These are phyloP conservation scores for Hirtodrosophila histrioides DNA, from an alignment of 2,888 invertebrate species.

Conservation along the genomic window DNA sequence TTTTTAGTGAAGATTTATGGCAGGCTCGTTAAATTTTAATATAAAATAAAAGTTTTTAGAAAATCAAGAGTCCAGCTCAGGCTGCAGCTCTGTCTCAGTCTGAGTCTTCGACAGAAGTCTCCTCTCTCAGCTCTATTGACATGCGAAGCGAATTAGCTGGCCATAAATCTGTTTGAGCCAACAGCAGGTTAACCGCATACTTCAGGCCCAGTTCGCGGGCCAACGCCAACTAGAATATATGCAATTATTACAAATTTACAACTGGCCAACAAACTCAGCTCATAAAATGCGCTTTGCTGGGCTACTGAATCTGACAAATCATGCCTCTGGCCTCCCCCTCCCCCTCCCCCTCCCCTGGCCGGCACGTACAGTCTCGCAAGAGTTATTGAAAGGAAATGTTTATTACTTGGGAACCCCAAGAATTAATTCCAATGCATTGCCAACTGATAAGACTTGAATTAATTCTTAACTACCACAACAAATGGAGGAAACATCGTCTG, in stretches of 20 bases:
- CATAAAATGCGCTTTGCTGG: conserved; percentile 13
- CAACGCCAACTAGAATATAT: background rate
- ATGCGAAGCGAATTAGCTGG: conserved; percentile 76
- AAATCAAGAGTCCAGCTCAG: conserved; percentile 38
- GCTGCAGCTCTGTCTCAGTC: background rate
- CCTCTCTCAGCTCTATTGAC: conserved; percentile 56
- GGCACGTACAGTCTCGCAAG: background rate
- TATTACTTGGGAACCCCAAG: background rate
- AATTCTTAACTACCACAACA: background rate
- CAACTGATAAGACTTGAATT: conserved; percentile 4
- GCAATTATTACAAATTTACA: conserved; percentile 37
- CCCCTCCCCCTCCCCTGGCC: no score
- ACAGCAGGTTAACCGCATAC: background rate
- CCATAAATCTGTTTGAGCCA: conserved; percentile 55
- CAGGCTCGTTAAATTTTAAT: conserved; percentile 83
- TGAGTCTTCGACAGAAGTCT: conserved; percentile 10
- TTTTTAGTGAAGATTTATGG: conserved; percentile 83
- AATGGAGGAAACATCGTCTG: background rate
- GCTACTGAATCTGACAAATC: background rate
- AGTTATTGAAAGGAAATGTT: background rate
- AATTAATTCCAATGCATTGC: background rate
- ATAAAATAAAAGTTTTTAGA: conserved; percentile 80
- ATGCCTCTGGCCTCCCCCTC: no score
- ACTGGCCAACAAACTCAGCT: conserved; percentile 4
- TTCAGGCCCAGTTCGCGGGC: background rate